Conservation (phyloP, 1,140 invertebrate species). For the Pomacea maculata region DNA sequence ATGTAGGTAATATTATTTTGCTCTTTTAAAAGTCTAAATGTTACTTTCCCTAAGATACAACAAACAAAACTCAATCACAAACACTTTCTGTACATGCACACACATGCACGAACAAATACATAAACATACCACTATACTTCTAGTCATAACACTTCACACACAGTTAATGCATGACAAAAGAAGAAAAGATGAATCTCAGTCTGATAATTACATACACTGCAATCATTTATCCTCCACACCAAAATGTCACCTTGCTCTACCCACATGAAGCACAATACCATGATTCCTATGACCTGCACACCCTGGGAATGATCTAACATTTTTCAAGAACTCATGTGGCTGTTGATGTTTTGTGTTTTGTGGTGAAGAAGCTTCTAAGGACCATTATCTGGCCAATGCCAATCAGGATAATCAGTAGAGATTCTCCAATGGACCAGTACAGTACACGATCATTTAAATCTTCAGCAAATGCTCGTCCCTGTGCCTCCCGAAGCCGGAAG, state of each 20-base stretch:
- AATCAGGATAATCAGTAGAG: constrained; percentile 83
- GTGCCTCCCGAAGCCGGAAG: constrained; percentile 89
- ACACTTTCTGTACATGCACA: not conserved
- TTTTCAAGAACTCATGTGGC: constrained; percentile 27
- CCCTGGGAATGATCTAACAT: no score
- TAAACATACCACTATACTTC: not conserved
- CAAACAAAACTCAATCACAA: no score
- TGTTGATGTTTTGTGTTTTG: constrained; percentile 34
- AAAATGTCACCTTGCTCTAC: not conserved
- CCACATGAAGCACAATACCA: not conserved
- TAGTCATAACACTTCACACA: not conserved
- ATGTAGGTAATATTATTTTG: no score
- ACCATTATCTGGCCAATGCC: constrained; percentile 90
- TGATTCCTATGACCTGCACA: no score
- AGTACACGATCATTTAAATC: constrained; percentile 94
- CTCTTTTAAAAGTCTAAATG: no score
- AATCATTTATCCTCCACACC: no score
- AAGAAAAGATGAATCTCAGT: not conserved
- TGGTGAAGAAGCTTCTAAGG: constrained; percentile 66
- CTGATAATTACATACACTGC: not conserved
- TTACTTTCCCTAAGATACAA: no score
- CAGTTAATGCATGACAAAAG: not conserved
- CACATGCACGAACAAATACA: not conserved
- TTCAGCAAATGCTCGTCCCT: constrained; percentile 93
- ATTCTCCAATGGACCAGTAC: constrained; percentile 92